These are phyloP conservation scores for Clusia tigrina DNA, from an alignment of 2,888 invertebrate genomes.

Conservation along the genomic window DNA sequence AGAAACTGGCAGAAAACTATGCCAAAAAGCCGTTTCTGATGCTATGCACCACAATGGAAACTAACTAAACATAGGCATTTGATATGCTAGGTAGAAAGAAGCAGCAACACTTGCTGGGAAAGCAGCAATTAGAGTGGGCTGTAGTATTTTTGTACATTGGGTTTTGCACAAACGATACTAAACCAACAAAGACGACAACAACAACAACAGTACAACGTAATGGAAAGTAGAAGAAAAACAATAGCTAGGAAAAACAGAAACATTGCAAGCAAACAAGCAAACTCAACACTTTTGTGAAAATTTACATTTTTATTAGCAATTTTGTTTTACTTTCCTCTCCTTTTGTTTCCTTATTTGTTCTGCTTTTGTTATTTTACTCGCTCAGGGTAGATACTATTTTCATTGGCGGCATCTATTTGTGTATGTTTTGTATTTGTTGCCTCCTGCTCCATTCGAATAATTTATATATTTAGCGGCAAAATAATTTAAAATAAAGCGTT, in stretches of 20 bases:
- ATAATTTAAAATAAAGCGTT: too few relatives aligned
- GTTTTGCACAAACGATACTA: not conserved
- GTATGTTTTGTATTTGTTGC: not conserved
- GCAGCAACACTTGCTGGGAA: too few relatives aligned
- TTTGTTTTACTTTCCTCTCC: not conserved
- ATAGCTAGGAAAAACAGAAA: not conserved
- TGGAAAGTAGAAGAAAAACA: not conserved
- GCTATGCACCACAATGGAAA: not conserved
- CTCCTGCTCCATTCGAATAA: too few relatives aligned
- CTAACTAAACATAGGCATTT: not conserved
- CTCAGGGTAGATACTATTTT: not conserved
- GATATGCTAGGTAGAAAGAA: not conserved
- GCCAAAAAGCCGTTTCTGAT: not conserved
- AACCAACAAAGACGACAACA: not conserved
- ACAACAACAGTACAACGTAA: too few relatives aligned
- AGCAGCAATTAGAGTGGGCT: not conserved
- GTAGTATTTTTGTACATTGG: not conserved
- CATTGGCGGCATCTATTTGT: not conserved
- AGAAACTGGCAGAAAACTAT: not conserved
- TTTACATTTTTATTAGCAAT: conserved; percentile 30
- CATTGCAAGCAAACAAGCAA: not conserved
- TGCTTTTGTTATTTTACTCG: too few relatives aligned
- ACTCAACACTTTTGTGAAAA: conserved; percentile 26
- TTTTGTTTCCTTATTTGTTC: not conserved
- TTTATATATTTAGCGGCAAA: too few relatives aligned